Evolutionary conservation across 2,113 vertebrate species (phyloP), one percentile per base, ranked within the genome.

Genomic region (Cyphomyrus plagiostoma): DNA sequence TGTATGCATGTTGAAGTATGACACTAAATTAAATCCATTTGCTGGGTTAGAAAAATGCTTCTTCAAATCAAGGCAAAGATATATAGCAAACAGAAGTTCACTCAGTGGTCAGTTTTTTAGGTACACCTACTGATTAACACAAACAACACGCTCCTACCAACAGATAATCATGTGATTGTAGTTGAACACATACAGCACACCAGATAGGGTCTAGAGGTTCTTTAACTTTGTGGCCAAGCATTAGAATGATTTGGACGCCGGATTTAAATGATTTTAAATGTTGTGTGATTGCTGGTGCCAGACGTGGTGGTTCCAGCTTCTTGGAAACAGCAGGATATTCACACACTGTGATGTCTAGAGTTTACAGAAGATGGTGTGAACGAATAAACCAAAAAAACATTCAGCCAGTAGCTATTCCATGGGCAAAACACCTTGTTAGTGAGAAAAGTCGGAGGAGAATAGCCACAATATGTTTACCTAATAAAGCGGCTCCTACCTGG

Each of bases 1-100:
- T 42, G 70, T 39, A 77, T 77, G 58, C n/a, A 66, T 26, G 26
- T 39, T 77, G 35, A 77, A 77, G 30, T 77, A 17, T 87, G 86
- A 87, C 35, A 87, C 26, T 8, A 56, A 88, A 35, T 88, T 58
- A 88, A 39, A 88, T 19, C 52, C 19, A 88, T 42, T 58, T 88
- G 35, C 52, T 42, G 86, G 52, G 35, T 56, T 56, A 21, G 35
- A 66, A 66, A 66, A 66, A 66, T 62, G 58, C 58, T n/a, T 62
- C 58, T 62, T 62, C 58, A 62, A 62, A 62, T 62, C 7, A n/a
- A 62, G 21, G 58, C 58, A 62, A 62, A 62, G 58, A 62, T n/a
- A 26, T 66, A 66, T 66, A 26, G 58, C 8, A n/a, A n/a, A 62
- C 23, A 26, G 23, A 66, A 66, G n/a, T 66, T 26, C 8, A 66